Evolutionary conservation across 2,113 vertebrate genomes (phyloP).

Genomic region (Motacilla alba): DNA sequence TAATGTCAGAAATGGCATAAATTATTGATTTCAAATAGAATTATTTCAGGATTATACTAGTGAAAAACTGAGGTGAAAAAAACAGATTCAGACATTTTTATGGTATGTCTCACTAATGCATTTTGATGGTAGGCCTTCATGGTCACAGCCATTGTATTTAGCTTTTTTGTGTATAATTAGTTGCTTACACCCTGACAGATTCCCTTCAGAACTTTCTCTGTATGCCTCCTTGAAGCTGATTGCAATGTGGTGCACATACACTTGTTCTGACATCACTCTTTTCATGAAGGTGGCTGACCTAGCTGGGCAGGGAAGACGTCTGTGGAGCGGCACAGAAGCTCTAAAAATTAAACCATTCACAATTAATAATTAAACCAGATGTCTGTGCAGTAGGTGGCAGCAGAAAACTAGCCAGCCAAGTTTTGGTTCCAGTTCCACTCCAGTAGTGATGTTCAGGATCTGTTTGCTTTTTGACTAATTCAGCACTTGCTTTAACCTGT

Average conservation of each 20-base stretch:
- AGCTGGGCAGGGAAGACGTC: neutral
- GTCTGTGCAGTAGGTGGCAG: conserved; percentile 57
- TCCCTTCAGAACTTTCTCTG: neutral
- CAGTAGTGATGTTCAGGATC: neutral
- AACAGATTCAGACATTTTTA: neutral
- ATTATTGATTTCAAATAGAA: neutral
- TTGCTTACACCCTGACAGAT: neutral
- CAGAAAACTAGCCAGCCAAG: neutral
- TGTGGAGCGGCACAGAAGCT: neutral
- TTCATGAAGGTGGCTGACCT: neutral
- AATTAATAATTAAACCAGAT: neutral
- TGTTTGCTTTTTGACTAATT: neutral
- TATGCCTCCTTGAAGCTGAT: neutral
- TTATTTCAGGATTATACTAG: neutral
- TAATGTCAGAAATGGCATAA: neutral
- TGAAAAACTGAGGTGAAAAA: neutral
- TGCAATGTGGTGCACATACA: neutral
- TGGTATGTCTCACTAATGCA: neutral
- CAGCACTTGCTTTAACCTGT: neutral
- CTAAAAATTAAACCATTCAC: neutral
- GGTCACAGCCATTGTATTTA: neutral
- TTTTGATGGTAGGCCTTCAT: neutral
- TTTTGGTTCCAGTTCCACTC: neutral
- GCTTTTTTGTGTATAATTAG: neutral
- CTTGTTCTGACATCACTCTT: neutral